Percentiles rank a stretch among this genome's conserved stretches.
phyloP scores from a whole-genome alignment of 2,797 vertebrate species.

The Macropus fuliginosus region DNA sequence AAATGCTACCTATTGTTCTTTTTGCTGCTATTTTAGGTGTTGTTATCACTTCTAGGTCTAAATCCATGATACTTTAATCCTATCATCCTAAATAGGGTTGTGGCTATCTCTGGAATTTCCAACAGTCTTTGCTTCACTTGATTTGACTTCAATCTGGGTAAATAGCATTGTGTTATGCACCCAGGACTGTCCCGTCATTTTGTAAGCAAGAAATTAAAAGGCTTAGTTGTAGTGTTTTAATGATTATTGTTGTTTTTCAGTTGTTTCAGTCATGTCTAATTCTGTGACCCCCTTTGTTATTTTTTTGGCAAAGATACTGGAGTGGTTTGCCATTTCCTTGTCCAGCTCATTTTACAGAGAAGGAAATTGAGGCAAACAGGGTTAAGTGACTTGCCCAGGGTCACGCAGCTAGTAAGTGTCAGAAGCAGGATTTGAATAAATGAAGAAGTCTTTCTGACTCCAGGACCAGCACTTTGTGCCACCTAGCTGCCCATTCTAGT shows the following conservation, averaged over 20 bases:
- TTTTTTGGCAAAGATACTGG: neutral
- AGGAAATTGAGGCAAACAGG: neutral
- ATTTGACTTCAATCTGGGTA: neutral
- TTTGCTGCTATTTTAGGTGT: neutral
- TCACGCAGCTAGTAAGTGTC: neutral
- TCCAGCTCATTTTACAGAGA: neutral
- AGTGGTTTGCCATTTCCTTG: neutral
- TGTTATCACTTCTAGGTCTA: neutral
- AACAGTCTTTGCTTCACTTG: conserved; percentile 22
- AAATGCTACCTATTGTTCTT: neutral
- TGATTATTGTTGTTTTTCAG: neutral
- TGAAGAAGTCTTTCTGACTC: neutral
- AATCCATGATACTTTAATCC: neutral
- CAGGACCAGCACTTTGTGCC: neutral
- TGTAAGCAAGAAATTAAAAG: neutral
- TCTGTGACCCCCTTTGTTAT: neutral
- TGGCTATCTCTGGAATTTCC: conserved; percentile 76
- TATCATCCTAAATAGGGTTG: conserved; percentile 73
- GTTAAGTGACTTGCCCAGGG: neutral
- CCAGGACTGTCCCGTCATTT: neutral
- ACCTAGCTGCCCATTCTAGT: neutral
- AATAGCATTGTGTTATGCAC: neutral
- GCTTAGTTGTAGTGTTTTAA: neutral
- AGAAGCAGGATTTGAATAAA: neutral
- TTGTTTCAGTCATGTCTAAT: neutral